phyloP scores from a whole-genome alignment of 2,888 invertebrate genomes.

The Balanococcus diminutus region DNA sequence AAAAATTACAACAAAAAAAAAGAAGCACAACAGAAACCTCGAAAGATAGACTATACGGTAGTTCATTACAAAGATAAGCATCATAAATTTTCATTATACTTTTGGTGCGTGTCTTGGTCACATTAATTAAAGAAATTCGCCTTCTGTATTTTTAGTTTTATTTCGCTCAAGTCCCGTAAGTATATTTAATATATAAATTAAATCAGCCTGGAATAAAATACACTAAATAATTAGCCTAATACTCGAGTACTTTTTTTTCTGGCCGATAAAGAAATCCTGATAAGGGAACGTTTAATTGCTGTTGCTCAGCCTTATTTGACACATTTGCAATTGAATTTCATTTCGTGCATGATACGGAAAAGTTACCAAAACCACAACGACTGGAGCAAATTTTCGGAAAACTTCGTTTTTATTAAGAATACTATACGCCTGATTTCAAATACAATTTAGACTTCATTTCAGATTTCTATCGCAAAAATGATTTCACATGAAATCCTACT shows the following conservation, averaged over 20 bases:
- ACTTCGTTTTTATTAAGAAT: no score
- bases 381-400: no score
- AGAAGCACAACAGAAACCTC: not conserved
- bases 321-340: not conserved
- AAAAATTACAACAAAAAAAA: not conserved
- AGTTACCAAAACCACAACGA: no score
- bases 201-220: constrained; percentile 34
- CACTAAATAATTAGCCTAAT: constrained; percentile 29
- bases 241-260: not conserved
- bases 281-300: not conserved
- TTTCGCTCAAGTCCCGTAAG: not conserved
- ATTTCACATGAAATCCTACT: no score
- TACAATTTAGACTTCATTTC: no score
- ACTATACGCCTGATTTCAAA: no score
- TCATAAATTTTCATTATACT: constrained; percentile 42
- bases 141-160: constrained; percentile 40
- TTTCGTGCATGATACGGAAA: no score
- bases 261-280: not conserved
- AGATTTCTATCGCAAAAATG: no score
- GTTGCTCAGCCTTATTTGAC: no score
- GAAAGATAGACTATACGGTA: constrained; percentile 29
- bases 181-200: constrained; percentile 43
- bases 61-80: constrained; percentile 35
- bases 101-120: constrained; percentile 36
- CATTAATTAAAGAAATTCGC: constrained; percentile 44